phyloP scores from a whole-genome alignment of 2,113 vertebrate genomes.

The Trochalopteron elliotii region DNA sequence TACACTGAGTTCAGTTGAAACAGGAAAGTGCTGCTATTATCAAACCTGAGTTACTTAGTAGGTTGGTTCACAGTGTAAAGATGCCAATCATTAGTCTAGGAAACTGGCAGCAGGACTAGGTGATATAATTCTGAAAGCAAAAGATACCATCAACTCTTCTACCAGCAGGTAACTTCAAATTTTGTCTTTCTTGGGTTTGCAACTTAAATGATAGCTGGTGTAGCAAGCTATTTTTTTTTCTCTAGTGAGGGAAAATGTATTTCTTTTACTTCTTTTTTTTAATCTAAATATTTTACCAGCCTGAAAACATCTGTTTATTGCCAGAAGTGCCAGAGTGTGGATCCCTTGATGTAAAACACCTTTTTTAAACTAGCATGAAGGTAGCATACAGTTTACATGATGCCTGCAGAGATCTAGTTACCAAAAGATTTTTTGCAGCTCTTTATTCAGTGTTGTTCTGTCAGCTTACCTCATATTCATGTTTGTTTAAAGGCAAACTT shows the following conservation, averaged over 20 bases:
- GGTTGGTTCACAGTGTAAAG: neutral
- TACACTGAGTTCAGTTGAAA: neutral
- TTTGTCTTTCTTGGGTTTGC: slow-evolving; percentile 2
- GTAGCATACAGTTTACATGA: slow-evolving; percentile 58
- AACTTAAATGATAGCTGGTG: neutral
- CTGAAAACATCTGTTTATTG: slow-evolving; percentile 43
- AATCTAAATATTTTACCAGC: neutral
- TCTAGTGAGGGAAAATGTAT: neutral
- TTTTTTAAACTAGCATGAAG: slow-evolving; percentile 53
- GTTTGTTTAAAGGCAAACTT: slow-evolving; percentile 29
- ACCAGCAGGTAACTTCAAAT: neutral
- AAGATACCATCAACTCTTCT: neutral
- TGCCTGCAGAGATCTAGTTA: slow-evolving; percentile 39
- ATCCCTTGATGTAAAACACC: slow-evolving; percentile 26
- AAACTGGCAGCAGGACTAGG: neutral
- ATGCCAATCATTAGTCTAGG: neutral
- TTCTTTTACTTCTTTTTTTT: neutral
- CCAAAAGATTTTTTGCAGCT: slow-evolving; percentile 49
- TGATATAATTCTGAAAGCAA: neutral
- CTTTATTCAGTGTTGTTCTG: slow-evolving; percentile 28
- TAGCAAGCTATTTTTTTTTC: neutral
- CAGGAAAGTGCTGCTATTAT: neutral
- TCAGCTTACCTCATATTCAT: slow-evolving; percentile 17
- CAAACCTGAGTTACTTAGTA: neutral
- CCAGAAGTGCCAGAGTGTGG: slow-evolving; percentile 66